Evolutionary conservation across 2,888 invertebrate species (phyloP), one percentile per base, ranked within the genome.

Genomic region (Lymantria monacha): DNA sequence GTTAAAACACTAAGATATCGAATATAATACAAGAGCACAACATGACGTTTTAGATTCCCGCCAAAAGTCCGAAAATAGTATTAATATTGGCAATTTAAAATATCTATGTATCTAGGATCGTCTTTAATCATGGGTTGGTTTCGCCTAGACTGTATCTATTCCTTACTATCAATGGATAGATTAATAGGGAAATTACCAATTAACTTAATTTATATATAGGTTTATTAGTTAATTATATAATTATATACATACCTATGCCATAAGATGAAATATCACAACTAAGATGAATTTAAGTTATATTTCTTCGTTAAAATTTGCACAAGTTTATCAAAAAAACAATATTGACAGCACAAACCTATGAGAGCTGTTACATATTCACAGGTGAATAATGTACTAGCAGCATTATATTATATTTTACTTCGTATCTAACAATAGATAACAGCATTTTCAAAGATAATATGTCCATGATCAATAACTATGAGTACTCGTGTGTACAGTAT

Each of bases 351-450:
- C 42, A 38, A 44, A 44, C 42, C 9, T 10, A 51, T 31, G 44
- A 53, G 44, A 57, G 53, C 54, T 65, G 61, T 61, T 53, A 49
- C 61, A 63, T 61, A 48, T 59, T 56, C 66, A 64, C 57, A 49
- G 53, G 61, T 59, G 57, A 59, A 52, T 60, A 53, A 52, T 42
- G 48, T 45, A 73, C 71, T 70, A 63, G 55, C 50, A 55, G 44
- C 38, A 30, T 37, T 42, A 48, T 42, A 47, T 67, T 31, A 51
- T 56, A 59, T 54, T 44, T 48, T 60, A 53, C 50, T 41, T 55
- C 56, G 44, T 66, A 69, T 57, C 60, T 54, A 56, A 42, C 14
- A 53, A 42, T 44, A 66, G 66, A 66, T 66, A 66, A 69, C 58
- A 40, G 46, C 46, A 22, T 53, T 54, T 48, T 45, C 52, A 58